A percentile compares a stretch with the other conserved stretches of the same genome.
These are phyloP conservation scores for Drosophila incognita DNA, from an alignment of 2,888 invertebrate genomes.

Conservation along the genomic window DNA sequence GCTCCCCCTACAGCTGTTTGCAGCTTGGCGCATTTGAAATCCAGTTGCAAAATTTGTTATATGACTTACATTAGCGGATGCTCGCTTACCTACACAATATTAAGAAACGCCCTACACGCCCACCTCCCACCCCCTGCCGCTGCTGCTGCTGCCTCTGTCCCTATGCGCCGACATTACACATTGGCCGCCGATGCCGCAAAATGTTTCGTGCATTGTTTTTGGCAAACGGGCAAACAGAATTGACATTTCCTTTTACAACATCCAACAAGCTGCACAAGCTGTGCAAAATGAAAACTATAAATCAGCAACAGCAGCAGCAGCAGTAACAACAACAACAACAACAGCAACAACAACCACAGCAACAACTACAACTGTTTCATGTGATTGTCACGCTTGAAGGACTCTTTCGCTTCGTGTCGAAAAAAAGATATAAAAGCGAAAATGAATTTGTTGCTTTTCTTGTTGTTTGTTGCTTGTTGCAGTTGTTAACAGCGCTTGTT, in stretches of 20 bases:
- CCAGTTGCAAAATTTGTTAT: conserved; percentile 72
- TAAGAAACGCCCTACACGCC: conserved; percentile 11
- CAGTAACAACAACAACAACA: conserved; percentile 15
- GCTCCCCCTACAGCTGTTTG: conserved; percentile 23
- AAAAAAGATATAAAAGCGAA: conserved; percentile 74
- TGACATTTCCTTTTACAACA: conserved; percentile 81
- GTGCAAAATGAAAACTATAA: conserved; percentile 78
- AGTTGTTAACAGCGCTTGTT: conserved; percentile 57
- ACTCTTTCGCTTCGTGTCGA: conserved; percentile 66
- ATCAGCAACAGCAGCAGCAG: conserved; percentile 65
- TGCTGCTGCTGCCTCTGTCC: background rate
- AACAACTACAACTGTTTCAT: conserved; percentile 63
- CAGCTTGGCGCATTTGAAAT: conserved; percentile 31
- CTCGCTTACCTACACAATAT: conserved; percentile 29
- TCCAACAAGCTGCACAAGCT: conserved; percentile 74
- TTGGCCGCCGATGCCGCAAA: conserved; percentile 60
- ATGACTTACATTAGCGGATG: conserved; percentile 71
- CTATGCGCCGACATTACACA: conserved; percentile 37
- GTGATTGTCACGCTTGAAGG: conserved; percentile 82
- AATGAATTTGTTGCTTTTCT: conserved; percentile 80
- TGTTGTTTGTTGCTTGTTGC: conserved; percentile 71
- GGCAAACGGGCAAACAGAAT: conserved; percentile 77
- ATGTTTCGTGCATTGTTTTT: conserved; percentile 69
- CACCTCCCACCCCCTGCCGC: conserved; percentile 7
- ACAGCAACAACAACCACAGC: conserved; percentile 27